Evolutionary conservation across 2,797 vertebrate species (phyloP), one percentile per base, ranked within the genome.

Genomic region (Pogonophryne albipinna): DNA sequence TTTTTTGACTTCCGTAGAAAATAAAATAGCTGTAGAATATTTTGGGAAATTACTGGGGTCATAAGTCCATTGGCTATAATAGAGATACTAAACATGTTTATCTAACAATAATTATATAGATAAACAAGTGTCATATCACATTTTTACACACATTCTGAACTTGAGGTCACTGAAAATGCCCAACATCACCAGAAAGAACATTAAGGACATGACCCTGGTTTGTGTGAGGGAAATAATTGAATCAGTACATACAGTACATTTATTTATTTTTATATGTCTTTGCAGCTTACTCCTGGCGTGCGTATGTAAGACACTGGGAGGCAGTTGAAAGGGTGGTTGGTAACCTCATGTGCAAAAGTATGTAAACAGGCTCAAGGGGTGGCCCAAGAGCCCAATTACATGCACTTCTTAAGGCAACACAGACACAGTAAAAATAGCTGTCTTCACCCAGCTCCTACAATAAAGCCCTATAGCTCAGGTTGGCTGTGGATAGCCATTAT

Each of bases 341-440:
- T 86, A 83, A 85, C 76, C 80, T 81, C 65, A 79, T 86, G 74
- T 76, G 74, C 70, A 80, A 61, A 70, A 83, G 70, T 85, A 76
- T 87, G 84, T 87, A 90, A 90, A 92, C 87, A 90, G 78, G 74
- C 84, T 86, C 64, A 75, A 77, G 71, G 84, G 86, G 88, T 87
- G 89, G 90, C 86, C 90, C 78, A 65, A 77, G 80, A 92, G 85
- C 74, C 85, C 86, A 91, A 87, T 85, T 90, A 89, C 72, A 85
- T 71, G 34, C 76, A 82, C 57, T 81, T 86, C 80, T 84, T 86
- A 84, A 90, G 76, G 71, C 66, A 87, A 86, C 76, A 78, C 85
- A 92, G 91, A 86, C 79, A 69, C 78, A 75, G 72, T 38, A 38
- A 38, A 84, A 84, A 60, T 72, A 73, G 66, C 80, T 87, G 87